Conservation (phyloP, 2,888 invertebrate species). For the Agonopterix heracliana region DNA sequence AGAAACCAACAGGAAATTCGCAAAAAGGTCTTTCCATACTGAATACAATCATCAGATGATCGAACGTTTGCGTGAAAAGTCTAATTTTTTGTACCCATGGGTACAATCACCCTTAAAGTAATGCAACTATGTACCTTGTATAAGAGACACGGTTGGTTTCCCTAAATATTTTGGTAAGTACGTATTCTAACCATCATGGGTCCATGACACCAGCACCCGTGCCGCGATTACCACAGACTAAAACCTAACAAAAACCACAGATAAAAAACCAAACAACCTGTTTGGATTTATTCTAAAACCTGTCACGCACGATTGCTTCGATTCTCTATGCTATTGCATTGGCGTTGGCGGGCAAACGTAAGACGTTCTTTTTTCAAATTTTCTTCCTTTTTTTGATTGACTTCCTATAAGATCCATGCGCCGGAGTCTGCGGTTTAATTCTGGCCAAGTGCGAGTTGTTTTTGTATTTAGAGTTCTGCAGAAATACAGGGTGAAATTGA, state of each 20-base stretch:
- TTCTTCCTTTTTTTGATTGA: slow-evolving; percentile 18
- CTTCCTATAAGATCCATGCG: slow-evolving; percentile 22
- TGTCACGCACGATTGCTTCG: slow-evolving; percentile 31
- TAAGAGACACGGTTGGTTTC: no score
- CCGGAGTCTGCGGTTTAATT: slow-evolving; percentile 30
- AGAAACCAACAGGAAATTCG: no score
- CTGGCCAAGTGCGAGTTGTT: neutral
- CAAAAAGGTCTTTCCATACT: no score
- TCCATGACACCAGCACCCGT: slow-evolving; percentile 25
- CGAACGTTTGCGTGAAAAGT: no score
- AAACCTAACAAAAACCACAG: slow-evolving; percentile 14
- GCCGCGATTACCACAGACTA: slow-evolving; percentile 19
- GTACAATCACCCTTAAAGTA: no score
- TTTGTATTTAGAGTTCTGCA: neutral
- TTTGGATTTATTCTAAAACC: slow-evolving; percentile 26
- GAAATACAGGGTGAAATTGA: no score
- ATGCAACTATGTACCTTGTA: no score
- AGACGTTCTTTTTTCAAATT: slow-evolving; percentile 13
- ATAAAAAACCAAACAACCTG: slow-evolving; percentile 28
- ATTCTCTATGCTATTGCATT: slow-evolving; percentile 22
- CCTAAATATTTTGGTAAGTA: no score
- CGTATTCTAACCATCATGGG: neutral
- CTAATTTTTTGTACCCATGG: no score
- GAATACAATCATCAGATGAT: no score
- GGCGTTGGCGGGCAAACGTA: slow-evolving; percentile 20